phyloP scores from a whole-genome alignment of 1,140 invertebrate genomes.

The Maconellicoccus hirsutus region DNA sequence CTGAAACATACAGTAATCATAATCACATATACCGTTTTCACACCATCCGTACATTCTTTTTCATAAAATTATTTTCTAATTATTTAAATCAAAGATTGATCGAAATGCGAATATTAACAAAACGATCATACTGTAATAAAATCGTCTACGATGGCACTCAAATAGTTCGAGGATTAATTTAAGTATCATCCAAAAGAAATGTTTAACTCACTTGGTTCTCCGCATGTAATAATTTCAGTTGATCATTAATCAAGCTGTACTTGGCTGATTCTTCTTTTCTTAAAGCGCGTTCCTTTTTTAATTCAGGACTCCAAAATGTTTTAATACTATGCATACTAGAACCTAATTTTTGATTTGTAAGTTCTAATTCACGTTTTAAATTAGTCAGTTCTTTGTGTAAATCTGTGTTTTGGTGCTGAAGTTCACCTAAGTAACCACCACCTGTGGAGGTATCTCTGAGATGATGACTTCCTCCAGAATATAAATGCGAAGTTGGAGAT shows the following conservation, averaged over 20 bases:
- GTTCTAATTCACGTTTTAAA: slow-evolving; percentile 89
- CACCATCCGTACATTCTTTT: too few relatives aligned
- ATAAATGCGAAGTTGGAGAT: slow-evolving; percentile 50
- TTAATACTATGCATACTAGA: slow-evolving; percentile 99
- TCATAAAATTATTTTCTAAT: too few relatives aligned
- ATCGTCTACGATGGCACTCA: too few relatives aligned
- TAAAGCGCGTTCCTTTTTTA: slow-evolving; percentile 93
- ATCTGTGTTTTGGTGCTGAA: slow-evolving; percentile 90
- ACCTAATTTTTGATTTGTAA: slow-evolving; percentile 94
- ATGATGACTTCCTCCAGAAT: slow-evolving; percentile 32
- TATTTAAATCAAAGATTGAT: too few relatives aligned
- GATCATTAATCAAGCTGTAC: slow-evolving; percentile 92
- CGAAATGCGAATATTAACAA: too few relatives aligned
- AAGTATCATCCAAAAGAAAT: too few relatives aligned
- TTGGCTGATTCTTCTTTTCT: slow-evolving; percentile 96
- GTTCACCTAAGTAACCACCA: slow-evolving; percentile 68
- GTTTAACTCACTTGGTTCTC: slow-evolving; percentile 88
- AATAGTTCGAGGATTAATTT: too few relatives aligned
- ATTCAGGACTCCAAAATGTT: slow-evolving; percentile 98
- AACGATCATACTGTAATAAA: too few relatives aligned
- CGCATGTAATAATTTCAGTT: slow-evolving; percentile 88
- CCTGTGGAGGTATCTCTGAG: slow-evolving; percentile 25
- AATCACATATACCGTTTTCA: too few relatives aligned
- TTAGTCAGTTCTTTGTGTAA: slow-evolving; percentile 91
- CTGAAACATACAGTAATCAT: too few relatives aligned